These are phyloP conservation scores for Semicossyphus pulcher DNA, from an alignment of 2,113 vertebrate genomes.

Conservation along the genomic window DNA sequence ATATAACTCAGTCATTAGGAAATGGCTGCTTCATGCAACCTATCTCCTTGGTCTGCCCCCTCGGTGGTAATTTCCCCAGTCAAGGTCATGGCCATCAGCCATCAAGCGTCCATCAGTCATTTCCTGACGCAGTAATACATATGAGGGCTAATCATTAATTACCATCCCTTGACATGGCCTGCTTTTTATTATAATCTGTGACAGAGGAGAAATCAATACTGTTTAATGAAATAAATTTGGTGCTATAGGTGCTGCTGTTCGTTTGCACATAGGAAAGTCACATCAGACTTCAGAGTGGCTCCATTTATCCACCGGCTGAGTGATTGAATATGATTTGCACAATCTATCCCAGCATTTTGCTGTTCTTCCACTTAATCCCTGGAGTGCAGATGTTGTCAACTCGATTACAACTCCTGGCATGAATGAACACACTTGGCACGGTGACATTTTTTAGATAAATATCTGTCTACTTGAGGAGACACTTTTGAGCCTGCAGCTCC, in stretches of 20 bases:
- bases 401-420: conserved; percentile 78
- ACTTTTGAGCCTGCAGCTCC: conserved; percentile 68
- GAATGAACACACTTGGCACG: conserved; percentile 74
- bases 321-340: conserved; percentile 69
- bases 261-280: conserved; percentile 50
- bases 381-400: conserved; percentile 82
- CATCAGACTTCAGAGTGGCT: conserved; percentile 66
- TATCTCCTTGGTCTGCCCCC: conserved; percentile 59
- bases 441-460: conserved; percentile 80
- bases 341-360: conserved; percentile 60
- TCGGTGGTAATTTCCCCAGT: conserved; percentile 50
- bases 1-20: conserved; percentile 66
- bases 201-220: conserved; percentile 74
- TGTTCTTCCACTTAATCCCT: conserved; percentile 76
- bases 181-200: conserved; percentile 71
- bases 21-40: conserved; percentile 54
- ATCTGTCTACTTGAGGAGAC: conserved; percentile 78
- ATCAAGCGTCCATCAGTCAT: conserved; percentile 68
- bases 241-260: conserved; percentile 21
- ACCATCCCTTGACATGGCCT: conserved; percentile 55
- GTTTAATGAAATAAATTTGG: conserved; percentile 65
- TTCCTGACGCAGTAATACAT: conserved; percentile 63
- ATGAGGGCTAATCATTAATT: conserved; percentile 72
- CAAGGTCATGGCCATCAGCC: conserved; percentile 67
- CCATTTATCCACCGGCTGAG: conserved; percentile 58